Base-by-base conservation (phyloP, 2,113 vertebrate genomes). In the Alces alces region DNA sequence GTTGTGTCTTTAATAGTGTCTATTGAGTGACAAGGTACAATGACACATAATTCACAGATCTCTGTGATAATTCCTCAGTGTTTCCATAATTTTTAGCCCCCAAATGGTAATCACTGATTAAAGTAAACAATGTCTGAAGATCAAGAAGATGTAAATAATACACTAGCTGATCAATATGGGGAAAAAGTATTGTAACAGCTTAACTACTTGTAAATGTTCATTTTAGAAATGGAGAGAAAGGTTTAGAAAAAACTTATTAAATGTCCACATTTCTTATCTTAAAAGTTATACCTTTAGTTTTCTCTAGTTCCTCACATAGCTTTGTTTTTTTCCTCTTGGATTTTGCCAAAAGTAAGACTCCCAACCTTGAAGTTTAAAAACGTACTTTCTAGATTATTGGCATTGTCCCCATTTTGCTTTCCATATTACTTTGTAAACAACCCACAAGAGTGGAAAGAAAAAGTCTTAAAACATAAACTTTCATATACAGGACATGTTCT, bases 371-470 rank as follows among this genome's bases (percentile, higher is more conserved):
- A 97, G 30, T 10, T 70, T 95, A 97, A 84, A 28, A 84, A 66
- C 9, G 87, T 43, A 25, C 36, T 93, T 94, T 95, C 39, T 96
- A 86, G 30, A 84, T 89, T 79, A 78, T 91, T 89, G n/a, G n/a
- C 28, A 95, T 12, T 95, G 30, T 91, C 55, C 47, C 45, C 54
- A 79, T 79, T 85, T 94, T 86, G 36, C 39, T 93, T 93, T 86
- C 73, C 43, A 43, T 73, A 83, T 86, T 94, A 85, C 96, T 96
- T 95, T 92, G 10, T 80, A 85, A 95, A 86, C 9, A 93, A 94
- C 9, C 30, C 66, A 89, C 1, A 86, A 76, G 58, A 95, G 19
- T 52, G 70, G 14, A n/a, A 93, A 96, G 91, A 94, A 5, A 79
- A 89, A 84, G 15, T 86, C 13, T 89, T 78, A 86, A 95, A 94